Evolutionary conservation across 2,888 invertebrate genomes (phyloP).

Genomic region (Zygothrica quintamaculata): DNA sequence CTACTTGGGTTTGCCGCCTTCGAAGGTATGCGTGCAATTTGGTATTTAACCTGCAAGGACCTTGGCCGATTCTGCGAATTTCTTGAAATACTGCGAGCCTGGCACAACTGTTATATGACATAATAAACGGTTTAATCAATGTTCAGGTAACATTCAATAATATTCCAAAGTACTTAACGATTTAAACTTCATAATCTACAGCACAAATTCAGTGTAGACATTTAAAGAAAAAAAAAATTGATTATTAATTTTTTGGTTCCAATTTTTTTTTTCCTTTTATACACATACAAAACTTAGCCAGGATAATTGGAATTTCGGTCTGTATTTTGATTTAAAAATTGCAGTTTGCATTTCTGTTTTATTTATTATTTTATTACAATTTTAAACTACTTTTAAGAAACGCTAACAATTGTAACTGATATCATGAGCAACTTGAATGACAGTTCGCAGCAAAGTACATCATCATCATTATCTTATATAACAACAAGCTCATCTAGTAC

Average conservation of each 20-base stretch:
- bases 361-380: constrained; percentile 17
- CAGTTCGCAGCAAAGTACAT: too few species aligned
- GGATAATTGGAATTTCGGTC: constrained; percentile 20
- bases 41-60: constrained; percentile 59
- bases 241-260: constrained; percentile 9
- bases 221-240: too few species aligned
- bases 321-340: constrained; percentile 41
- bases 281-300: constrained; percentile 11
- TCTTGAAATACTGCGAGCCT: constrained; percentile 52
- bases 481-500: too few species aligned
- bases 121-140: constrained; percentile 46
- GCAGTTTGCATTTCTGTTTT: constrained; percentile 35
- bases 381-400: too few species aligned
- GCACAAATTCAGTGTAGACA: constrained; percentile 26
- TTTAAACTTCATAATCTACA: constrained; percentile 22
- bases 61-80: constrained; percentile 68
- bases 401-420: too few species aligned
- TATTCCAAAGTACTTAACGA: constrained; percentile 38
- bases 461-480: too few species aligned
- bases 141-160: constrained; percentile 12
- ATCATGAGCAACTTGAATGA: too few species aligned
- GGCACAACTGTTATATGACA: constrained; percentile 38
- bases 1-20: not conserved
- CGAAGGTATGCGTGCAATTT: constrained; percentile 66
- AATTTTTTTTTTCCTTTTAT: constrained; percentile 24